phyloP scores from a whole-genome alignment of 2,888 invertebrate genomes.

The Baccha elongata region DNA sequence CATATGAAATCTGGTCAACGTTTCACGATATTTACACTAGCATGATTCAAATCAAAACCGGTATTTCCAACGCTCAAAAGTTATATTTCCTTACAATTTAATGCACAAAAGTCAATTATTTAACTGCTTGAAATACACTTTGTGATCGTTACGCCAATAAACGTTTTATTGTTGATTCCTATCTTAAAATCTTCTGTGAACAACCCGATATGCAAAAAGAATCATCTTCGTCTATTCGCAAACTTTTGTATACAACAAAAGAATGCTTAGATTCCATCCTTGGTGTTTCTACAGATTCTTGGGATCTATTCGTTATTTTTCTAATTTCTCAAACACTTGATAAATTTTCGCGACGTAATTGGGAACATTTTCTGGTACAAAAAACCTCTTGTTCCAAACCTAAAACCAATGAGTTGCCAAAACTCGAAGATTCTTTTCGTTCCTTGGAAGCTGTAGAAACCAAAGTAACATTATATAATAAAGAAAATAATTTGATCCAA shows the following conservation, averaged over 20 bases:
- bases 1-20: constrained; percentile 26
- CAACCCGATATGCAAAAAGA: constrained; percentile 13
- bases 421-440: constrained; percentile 7
- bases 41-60: constrained; percentile 24
- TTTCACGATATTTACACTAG: constrained; percentile 26
- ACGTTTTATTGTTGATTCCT: constrained; percentile 14
- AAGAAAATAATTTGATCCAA: neutral
- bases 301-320: constrained; percentile 25
- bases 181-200: constrained; percentile 3
- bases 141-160: constrained; percentile 18
- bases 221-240: constrained; percentile 9
- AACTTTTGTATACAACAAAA: constrained; percentile 15
- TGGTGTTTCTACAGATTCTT: constrained; percentile 4
- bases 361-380: constrained; percentile 14
- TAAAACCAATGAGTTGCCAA: constrained; percentile 24
- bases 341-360: constrained; percentile 3
- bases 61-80: constrained; percentile 11
- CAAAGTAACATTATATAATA: neutral
- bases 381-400: constrained; percentile 1
- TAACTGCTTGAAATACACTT: neutral
- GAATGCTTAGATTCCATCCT: constrained; percentile 15
- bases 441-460: constrained; percentile 3
- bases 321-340: constrained; percentile 20
- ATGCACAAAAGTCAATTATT: constrained; percentile 2
- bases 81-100: constrained; percentile 1